phyloP scores from a whole-genome alignment of 35 echinoderm and acorn worm genomes.

The Apostichopus parvimensis region DNA sequence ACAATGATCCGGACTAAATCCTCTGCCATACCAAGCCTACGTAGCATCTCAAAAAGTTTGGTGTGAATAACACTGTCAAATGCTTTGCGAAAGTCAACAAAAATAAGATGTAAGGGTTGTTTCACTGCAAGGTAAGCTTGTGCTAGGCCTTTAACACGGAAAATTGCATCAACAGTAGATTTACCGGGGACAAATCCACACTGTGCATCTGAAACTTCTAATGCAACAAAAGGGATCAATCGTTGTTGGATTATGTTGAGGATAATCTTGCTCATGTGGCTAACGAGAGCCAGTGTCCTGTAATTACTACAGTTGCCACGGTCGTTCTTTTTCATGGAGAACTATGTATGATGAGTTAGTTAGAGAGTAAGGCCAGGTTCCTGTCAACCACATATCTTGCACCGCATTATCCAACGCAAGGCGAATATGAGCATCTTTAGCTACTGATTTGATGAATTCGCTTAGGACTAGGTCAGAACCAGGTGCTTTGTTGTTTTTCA shows the following conservation, averaged over 20 bases:
- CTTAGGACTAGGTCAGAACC: conserved; percentile 12
- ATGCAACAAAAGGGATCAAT: too few species aligned
- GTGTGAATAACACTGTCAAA: too few species aligned
- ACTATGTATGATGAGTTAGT: conserved; percentile 15
- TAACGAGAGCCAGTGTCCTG: conserved; percentile 10
- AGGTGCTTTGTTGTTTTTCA: conserved; percentile 27
- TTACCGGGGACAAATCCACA: too few species aligned
- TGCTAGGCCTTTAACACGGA: too few species aligned
- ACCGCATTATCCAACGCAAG: conserved; percentile 10
- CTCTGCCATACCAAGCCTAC: too few species aligned
- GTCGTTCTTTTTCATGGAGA: background rate
- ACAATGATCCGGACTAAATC: too few species aligned
- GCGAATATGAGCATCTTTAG: background rate
- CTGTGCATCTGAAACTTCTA: too few species aligned
- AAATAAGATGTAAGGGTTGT: too few species aligned
- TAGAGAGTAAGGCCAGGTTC: conserved; percentile 8
- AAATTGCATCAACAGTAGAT: too few species aligned
- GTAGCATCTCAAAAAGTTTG: too few species aligned
- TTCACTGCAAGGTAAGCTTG: too few species aligned
- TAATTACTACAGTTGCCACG: conserved; percentile 6
- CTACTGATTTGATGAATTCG: background rate
- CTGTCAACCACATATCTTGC: background rate
- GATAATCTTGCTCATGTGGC: background rate
- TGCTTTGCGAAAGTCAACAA: too few species aligned
- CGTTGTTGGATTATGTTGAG: conserved; percentile 8